Base-by-base conservation (phyloP, 2,888 invertebrate genomes). In the Drosophila melanocephala region DNA sequence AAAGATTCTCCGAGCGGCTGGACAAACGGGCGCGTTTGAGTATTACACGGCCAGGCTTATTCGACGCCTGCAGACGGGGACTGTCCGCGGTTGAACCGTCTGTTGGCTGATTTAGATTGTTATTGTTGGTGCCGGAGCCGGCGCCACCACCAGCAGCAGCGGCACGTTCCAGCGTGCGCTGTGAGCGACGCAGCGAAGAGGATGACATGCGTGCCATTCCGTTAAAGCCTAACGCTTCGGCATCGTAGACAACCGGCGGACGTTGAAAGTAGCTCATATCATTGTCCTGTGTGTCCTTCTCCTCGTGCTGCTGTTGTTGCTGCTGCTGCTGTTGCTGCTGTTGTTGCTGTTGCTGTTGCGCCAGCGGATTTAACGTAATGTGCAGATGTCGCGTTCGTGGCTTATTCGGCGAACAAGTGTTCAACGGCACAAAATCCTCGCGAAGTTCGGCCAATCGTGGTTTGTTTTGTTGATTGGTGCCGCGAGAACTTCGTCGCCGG, bases 321-420 rank as follows among this genome's bases (percentile, higher is more conserved):
- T 53, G 65, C 10, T 44, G 37, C 9, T 60, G 59, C 12, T 59
- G 81, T 30, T 79, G 72, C 7, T 61, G 65, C 26, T 57, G 52
- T 33, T 79, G 53, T 39, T 82, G 92, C 78, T 78, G 85, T 32
- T 84, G 80, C 52, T 84, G 89, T 26, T 93, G 92, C 1, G 93
- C 92, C 72, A 94, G 77, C 0, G 94, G 94, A 86, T 94, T 94
- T 16, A 94, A 86, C 10, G 94, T 94, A 5, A 94, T 94, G 78
- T 94, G 94, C 83, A 94, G 93, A 28, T 93, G 92, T 55, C 93
- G 92, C 1, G 78, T 83, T 72, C 82, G 90, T 83, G 78, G 89
- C 80, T 90, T 72, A 22, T 84, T 85, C 0, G 82, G 79, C 26
- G 89, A 84, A 28, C 81, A 88, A 4, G 72, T 72, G 30, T 81